Percentiles rank a stretch among this genome's conserved stretches.
These are phyloP conservation scores for Petrocephalus schoutedeni DNA, from an alignment of 2,797 vertebrate species.

Conservation along the genomic window DNA sequence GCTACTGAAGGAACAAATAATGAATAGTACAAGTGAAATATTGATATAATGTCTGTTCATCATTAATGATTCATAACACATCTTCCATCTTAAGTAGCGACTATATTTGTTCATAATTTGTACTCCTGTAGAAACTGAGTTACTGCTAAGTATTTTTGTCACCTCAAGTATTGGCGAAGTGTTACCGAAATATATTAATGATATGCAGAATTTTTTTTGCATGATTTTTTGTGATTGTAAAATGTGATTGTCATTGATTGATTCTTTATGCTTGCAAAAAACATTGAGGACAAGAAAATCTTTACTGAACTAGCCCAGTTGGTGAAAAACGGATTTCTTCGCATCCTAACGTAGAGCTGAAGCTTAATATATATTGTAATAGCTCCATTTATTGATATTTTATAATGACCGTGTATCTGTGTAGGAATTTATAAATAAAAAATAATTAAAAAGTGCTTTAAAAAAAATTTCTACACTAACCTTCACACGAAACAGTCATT, in stretches of 20 bases:
- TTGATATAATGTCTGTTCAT: too few species aligned
- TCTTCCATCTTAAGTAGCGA: too few species aligned
- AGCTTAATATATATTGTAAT: background rate
- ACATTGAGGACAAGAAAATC: background rate
- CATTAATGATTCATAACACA: too few species aligned
- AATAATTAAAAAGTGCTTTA: background rate
- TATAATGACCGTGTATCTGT: background rate
- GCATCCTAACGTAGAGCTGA: background rate
- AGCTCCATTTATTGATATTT: background rate
- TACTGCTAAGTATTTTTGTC: too few species aligned
- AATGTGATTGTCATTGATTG: background rate
- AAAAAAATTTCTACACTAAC: background rate
- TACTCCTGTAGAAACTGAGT: too few species aligned
- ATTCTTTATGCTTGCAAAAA: background rate
- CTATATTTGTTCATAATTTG: too few species aligned
- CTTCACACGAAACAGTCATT: background rate
- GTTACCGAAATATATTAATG: background rate
- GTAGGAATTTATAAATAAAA: background rate
- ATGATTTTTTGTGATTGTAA: background rate
- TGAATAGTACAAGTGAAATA: too few species aligned
- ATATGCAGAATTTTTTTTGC: background rate
- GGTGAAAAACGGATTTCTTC: background rate
- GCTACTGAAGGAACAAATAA: too few species aligned
- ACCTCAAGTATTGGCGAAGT: too few species aligned
- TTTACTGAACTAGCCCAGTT: background rate